Evolutionary conservation across 2,113 vertebrate genomes (phyloP).

Genomic region (Neotoma lepida): DNA sequence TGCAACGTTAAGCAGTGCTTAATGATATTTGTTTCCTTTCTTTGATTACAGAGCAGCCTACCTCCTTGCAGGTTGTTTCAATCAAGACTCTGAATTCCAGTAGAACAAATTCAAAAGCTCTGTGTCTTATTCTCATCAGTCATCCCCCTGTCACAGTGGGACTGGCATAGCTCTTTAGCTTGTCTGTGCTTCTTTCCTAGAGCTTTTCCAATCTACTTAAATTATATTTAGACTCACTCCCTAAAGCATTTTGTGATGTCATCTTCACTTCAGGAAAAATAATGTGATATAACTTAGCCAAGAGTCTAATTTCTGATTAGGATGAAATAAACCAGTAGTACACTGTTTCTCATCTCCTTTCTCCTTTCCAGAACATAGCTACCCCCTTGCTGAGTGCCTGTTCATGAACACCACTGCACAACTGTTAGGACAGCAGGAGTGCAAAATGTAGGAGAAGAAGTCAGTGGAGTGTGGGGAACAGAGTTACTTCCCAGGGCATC

Average conservation of each 20-base stretch:
- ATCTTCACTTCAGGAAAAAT: constrained; percentile 33
- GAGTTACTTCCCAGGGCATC: background rate
- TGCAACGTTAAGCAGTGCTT: background rate
- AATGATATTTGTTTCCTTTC: background rate
- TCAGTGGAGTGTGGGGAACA: background rate
- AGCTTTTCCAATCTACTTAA: constrained; percentile 21
- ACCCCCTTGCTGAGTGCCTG: background rate
- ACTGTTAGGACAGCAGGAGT: background rate
- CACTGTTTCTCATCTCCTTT: background rate
- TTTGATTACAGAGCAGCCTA: background rate
- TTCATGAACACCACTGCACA: background rate
- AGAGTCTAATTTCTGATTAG: constrained; percentile 45
- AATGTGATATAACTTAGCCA: background rate
- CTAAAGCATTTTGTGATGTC: constrained; percentile 10
- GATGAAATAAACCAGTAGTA: constrained; percentile 5
- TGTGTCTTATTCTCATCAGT: constrained; percentile 30
- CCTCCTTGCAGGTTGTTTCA: background rate
- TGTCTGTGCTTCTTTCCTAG: background rate
- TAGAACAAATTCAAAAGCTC: background rate
- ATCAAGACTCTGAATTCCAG: background rate
- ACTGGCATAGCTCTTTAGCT: background rate
- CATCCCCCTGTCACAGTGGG: background rate
- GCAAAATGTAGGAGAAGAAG: background rate
- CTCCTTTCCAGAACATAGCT: background rate
- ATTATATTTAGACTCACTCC: constrained; percentile 4